phyloP scores from a whole-genome alignment of 2,888 invertebrate genomes.

The Eupithecia subumbrata region DNA sequence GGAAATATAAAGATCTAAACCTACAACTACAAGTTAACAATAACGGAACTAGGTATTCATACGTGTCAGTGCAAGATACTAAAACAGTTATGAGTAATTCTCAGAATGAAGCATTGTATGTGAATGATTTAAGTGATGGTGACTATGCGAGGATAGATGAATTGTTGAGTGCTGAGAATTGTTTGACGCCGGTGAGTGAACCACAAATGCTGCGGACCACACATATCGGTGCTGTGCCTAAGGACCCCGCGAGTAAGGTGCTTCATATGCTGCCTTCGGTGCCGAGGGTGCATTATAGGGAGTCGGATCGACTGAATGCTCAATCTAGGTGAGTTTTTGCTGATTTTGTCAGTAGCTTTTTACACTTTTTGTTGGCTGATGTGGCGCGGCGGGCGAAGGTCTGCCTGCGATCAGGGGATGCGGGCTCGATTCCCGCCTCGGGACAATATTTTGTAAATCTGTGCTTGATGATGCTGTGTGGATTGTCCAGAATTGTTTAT shows the following conservation, averaged over 20 bases:
- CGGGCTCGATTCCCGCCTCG: too few relatives aligned
- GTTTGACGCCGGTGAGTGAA: constrained; percentile 71
- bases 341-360: not conserved
- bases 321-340: constrained; percentile 64
- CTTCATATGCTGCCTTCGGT: constrained; percentile 74
- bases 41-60: constrained; percentile 77
- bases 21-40: constrained; percentile 79
- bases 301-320: constrained; percentile 71
- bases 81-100: constrained; percentile 79
- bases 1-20: constrained; percentile 79
- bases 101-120: constrained; percentile 76
- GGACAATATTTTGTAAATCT: too few relatives aligned
- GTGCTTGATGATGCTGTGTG: too few relatives aligned
- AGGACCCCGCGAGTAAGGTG: constrained; percentile 62
- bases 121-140: constrained; percentile 73
- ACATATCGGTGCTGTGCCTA: constrained; percentile 67
- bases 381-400: too few relatives aligned
- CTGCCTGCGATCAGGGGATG: too few relatives aligned
- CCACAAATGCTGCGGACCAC: constrained; percentile 68
- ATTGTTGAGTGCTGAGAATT: constrained; percentile 74
- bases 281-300: constrained; percentile 74
- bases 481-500: too few relatives aligned
- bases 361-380: too few relatives aligned
- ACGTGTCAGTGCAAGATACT: constrained; percentile 78
- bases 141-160: constrained; percentile 80